phyloP scores from a whole-genome alignment of 1,140 invertebrate genomes.

The Plodia interpunctella region DNA sequence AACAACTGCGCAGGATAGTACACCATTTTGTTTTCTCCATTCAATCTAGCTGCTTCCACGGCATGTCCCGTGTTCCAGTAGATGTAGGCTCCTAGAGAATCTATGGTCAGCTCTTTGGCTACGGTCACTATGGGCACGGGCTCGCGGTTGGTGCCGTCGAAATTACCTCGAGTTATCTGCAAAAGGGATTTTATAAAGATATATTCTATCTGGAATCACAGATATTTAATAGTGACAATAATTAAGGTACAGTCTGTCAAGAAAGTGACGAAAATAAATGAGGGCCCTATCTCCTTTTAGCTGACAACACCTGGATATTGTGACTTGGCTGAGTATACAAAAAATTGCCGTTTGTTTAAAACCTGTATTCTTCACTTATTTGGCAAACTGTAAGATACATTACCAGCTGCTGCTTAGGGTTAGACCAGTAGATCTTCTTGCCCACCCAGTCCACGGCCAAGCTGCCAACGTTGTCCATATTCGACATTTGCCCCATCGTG shows the following conservation, averaged over 20 bases:
- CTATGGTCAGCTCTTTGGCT: conserved; percentile 88
- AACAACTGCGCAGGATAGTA: conserved; percentile 87
- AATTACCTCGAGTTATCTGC: conserved; percentile 64
- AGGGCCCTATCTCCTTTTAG: no score
- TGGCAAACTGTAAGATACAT: no score
- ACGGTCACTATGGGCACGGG: conserved; percentile 86
- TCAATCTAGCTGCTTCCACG: conserved; percentile 86
- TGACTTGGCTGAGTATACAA: no score
- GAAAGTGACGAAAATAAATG: no score
- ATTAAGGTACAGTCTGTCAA: no score
- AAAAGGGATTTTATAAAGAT: no score
- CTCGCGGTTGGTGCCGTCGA: conserved; percentile 78
- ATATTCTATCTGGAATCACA: no score
- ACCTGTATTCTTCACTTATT: no score
- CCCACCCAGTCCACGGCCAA: conserved; percentile 94
- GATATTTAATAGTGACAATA: no score
- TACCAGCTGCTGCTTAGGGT: conserved; percentile 88
- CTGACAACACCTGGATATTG: no score
- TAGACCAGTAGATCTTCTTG: conserved; percentile 93
- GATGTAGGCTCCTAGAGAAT: conserved; percentile 87
- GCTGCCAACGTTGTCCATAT: conserved; percentile 84
- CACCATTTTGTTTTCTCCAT: conserved; percentile 85
- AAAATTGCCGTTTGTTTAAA: no score
- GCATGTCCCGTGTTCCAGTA: conserved; percentile 93
- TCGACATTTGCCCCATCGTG: conserved; percentile 75